Base-by-base conservation (phyloP, 1,140 invertebrate genomes). In the Theocolax elegans region DNA sequence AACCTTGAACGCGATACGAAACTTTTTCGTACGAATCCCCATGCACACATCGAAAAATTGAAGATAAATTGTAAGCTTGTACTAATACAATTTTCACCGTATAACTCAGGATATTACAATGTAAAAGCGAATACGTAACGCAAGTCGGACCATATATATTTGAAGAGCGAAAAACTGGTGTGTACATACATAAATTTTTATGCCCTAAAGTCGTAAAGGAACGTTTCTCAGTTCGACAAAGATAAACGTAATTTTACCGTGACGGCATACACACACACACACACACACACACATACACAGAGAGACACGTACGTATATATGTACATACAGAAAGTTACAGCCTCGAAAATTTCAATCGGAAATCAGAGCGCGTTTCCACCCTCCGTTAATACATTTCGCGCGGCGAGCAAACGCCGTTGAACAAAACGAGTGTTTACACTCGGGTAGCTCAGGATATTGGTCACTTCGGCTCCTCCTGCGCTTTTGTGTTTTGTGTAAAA, bases 351-450 rank as follows among this genome's bases (percentile, higher is more conserved):
- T n/a, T 42, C 56, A 40, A 72, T 69, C 69, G 67, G 66, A 67
- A 76, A 75, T 75, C 72, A 63, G 64, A 54, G 13, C 27, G 67
- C 10, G 4, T 35, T 67, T 63, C 56, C 58, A 78, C 73, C 75
- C 75, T 77, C 68, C 72, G 38, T 68, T 80, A 80, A 79, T 78
- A 75, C 75, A 58, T 60, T 38, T 67, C 19, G 35, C 58, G 35
- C 73, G 73, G 62, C 72, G 51, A 73, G 75, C 72, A 76, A 77
- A 78, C 68, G 59, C 54, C 38, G 66, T 67, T 73, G 75, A 74
- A 80, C 74, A 80, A 80, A 79, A 72, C 62, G 25, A 31, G 27
- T 81, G 79, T 80, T 81, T 82, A 81, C 77, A 76, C 73, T 77
- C 71, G 67, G 67, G 74, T 76, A 76, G 71, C 74, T 73, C 76